Conservation (phyloP, 1,140 invertebrate species). For the Lanistes nyassanus region DNA sequence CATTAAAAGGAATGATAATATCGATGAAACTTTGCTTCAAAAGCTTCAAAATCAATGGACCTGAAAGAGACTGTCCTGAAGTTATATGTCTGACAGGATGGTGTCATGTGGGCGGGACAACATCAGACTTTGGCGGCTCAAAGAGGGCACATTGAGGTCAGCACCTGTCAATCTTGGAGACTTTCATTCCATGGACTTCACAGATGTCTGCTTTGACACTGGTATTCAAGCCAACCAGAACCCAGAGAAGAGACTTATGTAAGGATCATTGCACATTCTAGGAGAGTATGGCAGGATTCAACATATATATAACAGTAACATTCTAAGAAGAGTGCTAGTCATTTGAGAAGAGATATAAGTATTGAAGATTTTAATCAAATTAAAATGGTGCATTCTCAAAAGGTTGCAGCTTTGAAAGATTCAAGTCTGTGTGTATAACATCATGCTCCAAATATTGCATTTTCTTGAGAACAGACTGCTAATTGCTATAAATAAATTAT, state of each 20-base stretch:
- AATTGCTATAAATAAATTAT: background rate
- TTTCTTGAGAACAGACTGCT: background rate
- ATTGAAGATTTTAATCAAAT: no score
- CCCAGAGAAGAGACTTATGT: constrained; percentile 58
- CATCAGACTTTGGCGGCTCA: constrained; percentile 64
- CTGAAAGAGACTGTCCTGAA: background rate
- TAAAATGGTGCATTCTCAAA: no score
- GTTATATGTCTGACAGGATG: constrained; percentile 45
- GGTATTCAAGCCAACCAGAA: constrained; percentile 53
- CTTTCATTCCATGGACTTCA: constrained; percentile 65
- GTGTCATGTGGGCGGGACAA: constrained; percentile 66
- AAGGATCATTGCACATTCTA: constrained; percentile 26
- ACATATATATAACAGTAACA: no score
- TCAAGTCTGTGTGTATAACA: no score
- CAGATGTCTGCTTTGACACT: constrained; percentile 63
- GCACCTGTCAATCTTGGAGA: constrained; percentile 63
- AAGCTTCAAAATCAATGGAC: no score
- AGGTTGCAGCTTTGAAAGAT: no score
- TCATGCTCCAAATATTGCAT: background rate
- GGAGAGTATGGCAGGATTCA: no score
- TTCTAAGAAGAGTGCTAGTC: no score
- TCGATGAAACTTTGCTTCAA: no score
- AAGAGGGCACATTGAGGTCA: constrained; percentile 62
- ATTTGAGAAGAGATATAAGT: no score
- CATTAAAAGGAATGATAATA: no score